Conservation (phyloP, 2,888 invertebrate species). For the Leptinotarsa juncta region DNA sequence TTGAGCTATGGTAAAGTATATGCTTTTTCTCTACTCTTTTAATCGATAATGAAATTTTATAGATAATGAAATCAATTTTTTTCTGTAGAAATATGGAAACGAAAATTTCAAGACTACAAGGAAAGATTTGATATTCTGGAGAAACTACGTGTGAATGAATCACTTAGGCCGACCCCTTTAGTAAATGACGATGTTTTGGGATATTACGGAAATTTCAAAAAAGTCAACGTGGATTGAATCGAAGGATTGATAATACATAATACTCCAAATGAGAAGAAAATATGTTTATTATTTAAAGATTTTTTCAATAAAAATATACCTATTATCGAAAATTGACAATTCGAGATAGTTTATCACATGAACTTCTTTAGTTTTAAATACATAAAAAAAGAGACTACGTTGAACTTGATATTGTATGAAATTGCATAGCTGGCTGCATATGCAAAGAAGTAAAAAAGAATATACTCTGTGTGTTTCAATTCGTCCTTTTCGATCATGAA, state of each 20-base stretch:
- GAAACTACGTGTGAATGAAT: constrained; percentile 44
- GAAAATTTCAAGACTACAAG: constrained; percentile 46
- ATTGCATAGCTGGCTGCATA: too few species aligned
- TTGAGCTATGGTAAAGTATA: background rate
- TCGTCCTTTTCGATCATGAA: too few species aligned
- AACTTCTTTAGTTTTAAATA: too few species aligned
- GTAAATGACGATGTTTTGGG: constrained; percentile 49
- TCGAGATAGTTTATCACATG: too few species aligned
- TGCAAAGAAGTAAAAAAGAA: too few species aligned
- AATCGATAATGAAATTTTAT: too few species aligned
- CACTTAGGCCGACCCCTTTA: constrained; percentile 42
- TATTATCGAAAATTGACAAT: too few species aligned
- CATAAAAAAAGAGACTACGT: too few species aligned
- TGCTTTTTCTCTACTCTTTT: background rate
- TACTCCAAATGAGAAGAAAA: constrained; percentile 14
- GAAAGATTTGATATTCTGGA: constrained; percentile 47
- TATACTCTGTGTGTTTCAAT: too few species aligned
- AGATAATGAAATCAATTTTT: background rate
- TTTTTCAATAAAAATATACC: too few species aligned
- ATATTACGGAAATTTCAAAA: constrained; percentile 52
- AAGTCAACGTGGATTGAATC: constrained; percentile 46
- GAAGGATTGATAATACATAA: background rate
- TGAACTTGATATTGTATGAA: too few species aligned
- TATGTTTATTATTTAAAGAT: too few species aligned
- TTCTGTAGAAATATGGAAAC: constrained; percentile 47